A percentile compares a stretch with the other conserved stretches of the same genome.
Evolutionary conservation across 2,888 invertebrate species (phyloP).

Genomic region (Bellardia pandia): DNA sequence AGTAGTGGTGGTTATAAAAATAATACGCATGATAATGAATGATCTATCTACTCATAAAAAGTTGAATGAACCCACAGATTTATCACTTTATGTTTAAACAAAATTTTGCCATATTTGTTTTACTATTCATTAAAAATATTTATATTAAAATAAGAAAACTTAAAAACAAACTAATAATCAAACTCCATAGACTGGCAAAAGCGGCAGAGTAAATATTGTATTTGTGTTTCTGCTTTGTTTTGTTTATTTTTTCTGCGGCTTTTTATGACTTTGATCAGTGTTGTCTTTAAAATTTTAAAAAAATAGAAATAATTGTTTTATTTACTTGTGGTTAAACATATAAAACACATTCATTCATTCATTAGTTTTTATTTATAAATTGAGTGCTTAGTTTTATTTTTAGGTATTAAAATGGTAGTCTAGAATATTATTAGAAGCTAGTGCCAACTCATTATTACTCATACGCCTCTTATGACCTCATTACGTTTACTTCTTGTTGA

Average conservation of each 20-base stretch:
- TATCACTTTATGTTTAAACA: not conserved
- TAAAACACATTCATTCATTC: conserved; percentile 13
- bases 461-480: conserved; percentile 24
- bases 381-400: not conserved
- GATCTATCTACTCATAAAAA: not conserved
- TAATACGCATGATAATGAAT: conserved; percentile 40
- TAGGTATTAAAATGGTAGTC: not conserved
- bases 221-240: not conserved
- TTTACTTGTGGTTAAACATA: conserved; percentile 28
- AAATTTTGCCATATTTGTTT: conserved; percentile 16
- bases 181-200: conserved; percentile 10
- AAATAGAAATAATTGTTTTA: conserved; percentile 37
- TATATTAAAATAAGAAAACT: not conserved
- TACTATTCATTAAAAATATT: not conserved
- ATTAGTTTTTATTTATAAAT: not conserved
- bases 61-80: conserved; percentile 50
- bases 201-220: conserved; percentile 10
- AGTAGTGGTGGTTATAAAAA: not conserved
- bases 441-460: not conserved
- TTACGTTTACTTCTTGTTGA: not conserved
- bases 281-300: conserved; percentile 13
- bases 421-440: not conserved
- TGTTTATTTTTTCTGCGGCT: conserved; percentile 13
- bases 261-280: conserved; percentile 22
- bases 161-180: not conserved